These are phyloP conservation scores for Laodelphax striatellus DNA, from an alignment of 1,140 invertebrate genomes.

Conservation along the genomic window DNA sequence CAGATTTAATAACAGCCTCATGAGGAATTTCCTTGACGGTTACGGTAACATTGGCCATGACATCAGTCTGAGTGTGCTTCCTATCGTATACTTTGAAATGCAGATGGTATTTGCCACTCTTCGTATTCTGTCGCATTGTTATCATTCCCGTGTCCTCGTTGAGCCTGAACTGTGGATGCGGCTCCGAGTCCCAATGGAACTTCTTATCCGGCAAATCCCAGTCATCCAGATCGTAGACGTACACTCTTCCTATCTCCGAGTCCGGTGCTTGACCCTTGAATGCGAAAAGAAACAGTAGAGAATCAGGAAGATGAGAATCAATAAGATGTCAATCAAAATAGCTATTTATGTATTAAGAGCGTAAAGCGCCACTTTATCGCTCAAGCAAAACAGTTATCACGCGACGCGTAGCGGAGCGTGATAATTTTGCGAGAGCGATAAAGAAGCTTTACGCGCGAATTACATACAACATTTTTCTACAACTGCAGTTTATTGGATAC, in stretches of 20 bases:
- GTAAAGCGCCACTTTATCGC: too few species aligned
- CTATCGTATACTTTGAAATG: conserved; percentile 76
- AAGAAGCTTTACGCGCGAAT: too few species aligned
- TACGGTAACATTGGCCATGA: conserved; percentile 85
- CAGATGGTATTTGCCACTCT: conserved; percentile 73
- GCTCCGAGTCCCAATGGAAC: conserved; percentile 81
- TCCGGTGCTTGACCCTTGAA: conserved; percentile 75
- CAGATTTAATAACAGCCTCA: conserved; percentile 90
- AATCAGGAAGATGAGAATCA: too few species aligned
- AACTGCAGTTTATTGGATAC: too few species aligned
- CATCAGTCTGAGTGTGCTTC: conserved; percentile 84
- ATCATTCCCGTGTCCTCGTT: conserved; percentile 91
- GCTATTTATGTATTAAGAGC: too few species aligned
- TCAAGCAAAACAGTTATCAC: too few species aligned
- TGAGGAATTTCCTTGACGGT: conserved; percentile 88
- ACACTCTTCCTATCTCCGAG: conserved; percentile 87
- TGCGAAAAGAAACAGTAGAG: conserved; percentile 18
- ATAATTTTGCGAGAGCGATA: too few species aligned
- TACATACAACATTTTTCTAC: too few species aligned
- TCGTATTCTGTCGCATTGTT: conserved; percentile 82
- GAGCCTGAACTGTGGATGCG: conserved; percentile 72
- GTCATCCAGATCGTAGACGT: conserved; percentile 92
- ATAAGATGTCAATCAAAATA: too few species aligned
- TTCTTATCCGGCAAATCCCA: conserved; percentile 96
- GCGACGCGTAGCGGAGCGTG: too few species aligned